These are phyloP conservation scores for Lophotriccus pileatus DNA, from an alignment of 2,797 vertebrate species.

Conservation along the genomic window DNA sequence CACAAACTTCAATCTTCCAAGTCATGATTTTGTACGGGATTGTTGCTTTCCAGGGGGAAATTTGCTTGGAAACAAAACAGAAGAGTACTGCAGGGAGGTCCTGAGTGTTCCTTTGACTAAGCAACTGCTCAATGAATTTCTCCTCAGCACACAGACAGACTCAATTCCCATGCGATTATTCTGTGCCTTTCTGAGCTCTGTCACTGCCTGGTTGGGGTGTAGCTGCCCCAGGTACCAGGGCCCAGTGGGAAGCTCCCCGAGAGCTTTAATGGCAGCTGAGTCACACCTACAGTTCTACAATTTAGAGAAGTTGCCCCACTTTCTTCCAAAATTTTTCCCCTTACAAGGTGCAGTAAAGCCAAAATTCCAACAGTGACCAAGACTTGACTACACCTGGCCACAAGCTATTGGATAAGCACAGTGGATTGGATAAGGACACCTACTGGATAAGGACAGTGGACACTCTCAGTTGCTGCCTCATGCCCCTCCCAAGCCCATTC, in stretches of 20 bases:
- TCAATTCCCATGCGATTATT: neutral
- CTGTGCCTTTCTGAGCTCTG: neutral
- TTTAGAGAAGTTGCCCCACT: neutral
- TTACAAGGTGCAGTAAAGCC: neutral
- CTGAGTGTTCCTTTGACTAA: neutral
- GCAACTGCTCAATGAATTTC: neutral
- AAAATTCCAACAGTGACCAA: neutral
- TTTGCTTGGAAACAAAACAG: neutral
- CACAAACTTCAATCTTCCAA: neutral
- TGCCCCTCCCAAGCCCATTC: neutral
- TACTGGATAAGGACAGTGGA: rapidly evolving
- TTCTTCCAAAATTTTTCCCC: neutral
- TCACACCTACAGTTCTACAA: neutral
- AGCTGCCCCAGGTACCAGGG: neutral
- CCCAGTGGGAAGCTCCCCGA: rapidly evolving
- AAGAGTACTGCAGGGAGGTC: neutral
- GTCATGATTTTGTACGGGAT: neutral
- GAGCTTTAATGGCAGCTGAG: neutral
- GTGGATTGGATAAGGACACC: neutral
- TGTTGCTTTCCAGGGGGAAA: neutral
- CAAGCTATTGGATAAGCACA: rapidly evolving
- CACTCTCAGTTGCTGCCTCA: neutral
- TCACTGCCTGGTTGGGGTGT: rapidly evolving
- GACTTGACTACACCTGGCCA: neutral
- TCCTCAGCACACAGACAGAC: neutral